Base-by-base conservation (phyloP, 2,113 vertebrate genomes). In the Myiozetetes cayanensis region DNA sequence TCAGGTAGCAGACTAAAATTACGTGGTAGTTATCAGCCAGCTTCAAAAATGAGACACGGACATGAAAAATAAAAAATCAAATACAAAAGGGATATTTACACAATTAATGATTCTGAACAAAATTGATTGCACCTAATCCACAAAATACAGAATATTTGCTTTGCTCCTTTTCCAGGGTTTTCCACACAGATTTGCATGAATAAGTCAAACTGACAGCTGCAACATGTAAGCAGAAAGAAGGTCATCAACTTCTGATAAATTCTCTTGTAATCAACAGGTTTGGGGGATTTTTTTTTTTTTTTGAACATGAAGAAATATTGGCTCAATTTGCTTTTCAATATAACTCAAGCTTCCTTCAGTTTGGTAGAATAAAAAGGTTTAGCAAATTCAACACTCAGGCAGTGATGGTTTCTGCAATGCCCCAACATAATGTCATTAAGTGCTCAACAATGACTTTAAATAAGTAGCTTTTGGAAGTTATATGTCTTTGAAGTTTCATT, bases 401-500 rank as follows among this genome's bases (percentile, higher is more conserved):
- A 76, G 91, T 92, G 91, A 97, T 89, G 95, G 87, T 77, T 96
- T 96, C 95, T 96, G 95, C 93, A 96, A 89, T 97, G 97, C 96
- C 96, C 96, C 96, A 97, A 97, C 94, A 93, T 97, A 97, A 97
- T 97, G 97, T 97, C 97, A 98, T 97, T 97, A 98, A 98, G 94
- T 97, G 97, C 96, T 97, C 97, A 98, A 98, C 97, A 98, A 97
- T 97, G 97, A 97, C 97, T 98, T 97, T 97, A 98, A 98, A 98
- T 98, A 98, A 98, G 98, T 97, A 98, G 98, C 97, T 98, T 98
- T 98, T 97, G 96, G 97, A 98, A 98, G 98, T 98, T 98, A 97
- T 98, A 97, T 96, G 96, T 97, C 98, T 98, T 98, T 98, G 97
- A 98, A 98, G 98, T 98, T 98, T 97, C 97, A 98, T 98, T 98